Percentiles rank a stretch among this genome's conserved stretches.
Evolutionary conservation across 2,888 invertebrate species (phyloP).

Genomic region (Octonoba sinensis): DNA sequence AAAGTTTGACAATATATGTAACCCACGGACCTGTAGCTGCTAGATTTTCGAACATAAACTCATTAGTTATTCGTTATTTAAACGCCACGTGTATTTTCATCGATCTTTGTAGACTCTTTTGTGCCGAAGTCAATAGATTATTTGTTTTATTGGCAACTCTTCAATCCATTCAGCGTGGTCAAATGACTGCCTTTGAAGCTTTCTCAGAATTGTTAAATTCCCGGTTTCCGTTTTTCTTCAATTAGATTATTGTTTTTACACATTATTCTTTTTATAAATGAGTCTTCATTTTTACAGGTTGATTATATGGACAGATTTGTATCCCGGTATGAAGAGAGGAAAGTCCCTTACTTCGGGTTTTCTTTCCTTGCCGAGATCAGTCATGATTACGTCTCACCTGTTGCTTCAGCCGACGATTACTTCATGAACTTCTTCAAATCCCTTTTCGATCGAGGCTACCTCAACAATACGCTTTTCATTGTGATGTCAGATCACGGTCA

Average conservation of each 20-base stretch:
- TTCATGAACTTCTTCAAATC: conserved; percentile 70
- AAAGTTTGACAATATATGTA: too few species aligned
- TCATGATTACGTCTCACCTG: conserved; percentile 72
- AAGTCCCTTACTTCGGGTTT: conserved; percentile 69
- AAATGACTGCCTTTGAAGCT: too few species aligned
- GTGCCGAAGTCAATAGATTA: neutral
- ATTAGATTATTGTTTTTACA: neutral
- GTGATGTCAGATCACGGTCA: conserved; percentile 71
- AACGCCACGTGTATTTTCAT: too few species aligned
- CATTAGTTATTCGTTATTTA: too few species aligned
- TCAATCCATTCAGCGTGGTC: neutral
- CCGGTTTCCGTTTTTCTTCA: neutral
- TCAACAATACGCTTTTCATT: conserved; percentile 58
- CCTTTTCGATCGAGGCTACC: conserved; percentile 64
- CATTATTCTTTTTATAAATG: neutral
- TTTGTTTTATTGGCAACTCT: neutral
- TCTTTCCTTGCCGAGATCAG: conserved; percentile 71
- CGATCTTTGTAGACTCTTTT: too few species aligned
- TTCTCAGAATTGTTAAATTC: neutral
- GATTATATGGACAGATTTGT: conserved; percentile 70
- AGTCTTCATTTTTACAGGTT: conserved; percentile 65
- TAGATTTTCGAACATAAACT: too few species aligned
- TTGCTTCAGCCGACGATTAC: conserved; percentile 71
- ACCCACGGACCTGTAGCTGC: too few species aligned
- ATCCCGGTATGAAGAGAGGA: conserved; percentile 63